A percentile compares a stretch with the other conserved stretches of the same genome.
phyloP scores from a whole-genome alignment of 2,113 vertebrate species.

The Muntiacus muntjak region DNA sequence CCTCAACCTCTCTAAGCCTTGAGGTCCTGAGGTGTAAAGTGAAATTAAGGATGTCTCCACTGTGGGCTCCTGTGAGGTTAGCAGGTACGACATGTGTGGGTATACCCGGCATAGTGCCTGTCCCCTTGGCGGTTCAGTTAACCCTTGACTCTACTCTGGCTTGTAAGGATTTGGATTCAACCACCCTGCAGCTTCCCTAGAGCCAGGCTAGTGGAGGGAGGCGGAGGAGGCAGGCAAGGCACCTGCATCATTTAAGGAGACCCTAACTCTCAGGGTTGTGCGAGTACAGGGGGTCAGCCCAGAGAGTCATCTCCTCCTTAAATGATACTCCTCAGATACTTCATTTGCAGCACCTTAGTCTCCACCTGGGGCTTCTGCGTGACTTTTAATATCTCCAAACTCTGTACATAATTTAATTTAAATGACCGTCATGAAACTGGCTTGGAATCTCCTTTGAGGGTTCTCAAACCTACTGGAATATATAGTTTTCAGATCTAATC shows the following conservation, averaged over 20 bases:
- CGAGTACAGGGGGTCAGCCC: background rate
- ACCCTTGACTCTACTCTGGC: background rate
- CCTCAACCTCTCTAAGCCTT: background rate
- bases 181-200: background rate
- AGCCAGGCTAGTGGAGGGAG: fast-evolving
- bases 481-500: background rate
- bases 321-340: background rate
- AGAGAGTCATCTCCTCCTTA: background rate
- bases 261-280: background rate
- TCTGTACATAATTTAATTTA: background rate
- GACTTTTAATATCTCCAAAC: background rate
- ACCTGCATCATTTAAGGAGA: background rate
- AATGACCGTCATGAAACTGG: background rate
- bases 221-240: fast-evolving
- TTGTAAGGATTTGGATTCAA: background rate
- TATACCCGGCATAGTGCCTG: background rate
- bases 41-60: background rate
- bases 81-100: too few species aligned
- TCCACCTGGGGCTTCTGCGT: background rate
- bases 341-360: background rate
- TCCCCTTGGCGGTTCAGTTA: background rate
- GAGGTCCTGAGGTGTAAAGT: background rate
- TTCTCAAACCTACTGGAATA: background rate
- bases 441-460: background rate
- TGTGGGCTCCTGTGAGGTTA: background rate